Evolutionary conservation across 2,888 invertebrate species (phyloP).

Genomic region (Eristalis intricaria): DNA sequence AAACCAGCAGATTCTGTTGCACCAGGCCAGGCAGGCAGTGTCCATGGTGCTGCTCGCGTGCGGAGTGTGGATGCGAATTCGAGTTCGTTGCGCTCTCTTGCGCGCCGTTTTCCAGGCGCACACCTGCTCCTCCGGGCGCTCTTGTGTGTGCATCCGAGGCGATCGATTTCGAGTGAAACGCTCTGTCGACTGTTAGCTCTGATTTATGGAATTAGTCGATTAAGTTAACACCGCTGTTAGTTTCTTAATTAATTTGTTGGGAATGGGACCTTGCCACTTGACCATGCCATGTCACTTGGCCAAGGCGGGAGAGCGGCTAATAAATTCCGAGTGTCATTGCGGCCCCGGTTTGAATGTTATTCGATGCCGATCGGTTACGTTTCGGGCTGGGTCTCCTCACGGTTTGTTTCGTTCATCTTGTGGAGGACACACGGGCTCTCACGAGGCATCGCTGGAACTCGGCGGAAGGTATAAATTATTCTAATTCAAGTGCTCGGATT

Average conservation of each 20-base stretch:
- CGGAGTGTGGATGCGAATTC: background rate
- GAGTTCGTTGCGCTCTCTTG: constrained; percentile 55
- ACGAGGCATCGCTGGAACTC: background rate
- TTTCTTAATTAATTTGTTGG: constrained; percentile 72
- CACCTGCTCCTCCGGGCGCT: constrained; percentile 54
- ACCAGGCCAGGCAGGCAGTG: background rate
- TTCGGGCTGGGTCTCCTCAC: constrained; percentile 28
- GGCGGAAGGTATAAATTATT: constrained; percentile 46
- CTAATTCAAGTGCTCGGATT: constrained; percentile 47
- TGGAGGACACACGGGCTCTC: background rate
- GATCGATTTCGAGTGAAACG: constrained; percentile 64
- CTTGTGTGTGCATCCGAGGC: constrained; percentile 16
- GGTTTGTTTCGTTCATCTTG: background rate
- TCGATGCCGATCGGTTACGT: constrained; percentile 68
- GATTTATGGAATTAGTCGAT: constrained; percentile 72
- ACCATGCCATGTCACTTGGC: constrained; percentile 64
- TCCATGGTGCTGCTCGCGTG: constrained; percentile 29
- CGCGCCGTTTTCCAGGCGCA: background rate
- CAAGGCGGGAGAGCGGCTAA: constrained; percentile 52
- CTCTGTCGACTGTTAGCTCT: constrained; percentile 65
- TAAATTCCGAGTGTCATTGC: constrained; percentile 66
- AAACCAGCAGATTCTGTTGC: constrained; percentile 31
- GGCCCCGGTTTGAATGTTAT: constrained; percentile 69
- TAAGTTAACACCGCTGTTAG: constrained; percentile 72
- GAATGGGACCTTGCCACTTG: constrained; percentile 71